phyloP scores from a whole-genome alignment of 2,888 invertebrate species.

The Brachynemurus nebulosus region DNA sequence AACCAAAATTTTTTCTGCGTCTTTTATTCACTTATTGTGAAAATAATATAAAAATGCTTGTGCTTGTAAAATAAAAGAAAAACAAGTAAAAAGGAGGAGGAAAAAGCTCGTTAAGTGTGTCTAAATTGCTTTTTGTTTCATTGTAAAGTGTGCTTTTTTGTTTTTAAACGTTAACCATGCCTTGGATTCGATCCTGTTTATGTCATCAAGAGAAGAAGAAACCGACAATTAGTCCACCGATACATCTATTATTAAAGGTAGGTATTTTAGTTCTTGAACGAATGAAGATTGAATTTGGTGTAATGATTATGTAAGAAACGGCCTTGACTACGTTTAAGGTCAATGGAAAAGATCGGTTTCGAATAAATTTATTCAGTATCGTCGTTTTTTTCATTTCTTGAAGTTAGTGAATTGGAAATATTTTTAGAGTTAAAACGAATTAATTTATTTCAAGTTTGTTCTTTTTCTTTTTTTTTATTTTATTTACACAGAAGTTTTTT shows the following conservation, averaged over 20 bases:
- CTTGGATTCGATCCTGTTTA: constrained; percentile 35
- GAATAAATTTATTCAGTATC: no score
- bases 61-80: no score
- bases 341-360: no score
- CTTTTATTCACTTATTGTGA: background rate
- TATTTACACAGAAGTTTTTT: no score
- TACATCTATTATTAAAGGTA: constrained; percentile 35
- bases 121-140: background rate
- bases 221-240: constrained; percentile 33
- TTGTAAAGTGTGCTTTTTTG: background rate
- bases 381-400: no score
- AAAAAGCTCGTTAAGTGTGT: background rate
- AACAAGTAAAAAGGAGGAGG: background rate
- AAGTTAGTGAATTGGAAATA: no score
- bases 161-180: constrained; percentile 23
- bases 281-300: background rate
- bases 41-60: background rate
- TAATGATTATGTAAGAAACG: background rate
- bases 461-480: no score
- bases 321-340: background rate
- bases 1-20: background rate
- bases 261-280: background rate
- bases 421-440: no score
- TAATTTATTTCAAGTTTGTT: no score
- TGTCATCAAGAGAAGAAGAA: constrained; percentile 35